Conservation (phyloP, 1,140 invertebrate species). For the Drosophila quadrilineata region DNA sequence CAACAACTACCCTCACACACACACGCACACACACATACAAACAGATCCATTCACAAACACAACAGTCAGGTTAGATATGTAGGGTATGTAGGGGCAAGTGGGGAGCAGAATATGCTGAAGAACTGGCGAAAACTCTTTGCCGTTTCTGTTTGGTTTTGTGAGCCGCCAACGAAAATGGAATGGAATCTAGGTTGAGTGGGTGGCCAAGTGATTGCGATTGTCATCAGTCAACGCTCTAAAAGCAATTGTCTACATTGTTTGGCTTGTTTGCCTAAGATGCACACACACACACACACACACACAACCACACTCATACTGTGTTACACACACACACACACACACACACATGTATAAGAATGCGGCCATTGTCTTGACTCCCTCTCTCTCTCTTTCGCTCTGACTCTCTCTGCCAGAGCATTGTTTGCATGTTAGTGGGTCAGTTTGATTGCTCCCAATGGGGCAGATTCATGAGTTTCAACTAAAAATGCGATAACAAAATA, state of each 20-base stretch:
- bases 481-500: background rate
- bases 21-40: no score
- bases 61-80: background rate
- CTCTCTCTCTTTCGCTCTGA: no score
- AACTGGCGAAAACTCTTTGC: constrained; percentile 24
- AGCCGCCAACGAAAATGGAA: constrained; percentile 40
- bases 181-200: constrained; percentile 74
- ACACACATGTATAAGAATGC: constrained; percentile 13
- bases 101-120: background rate
- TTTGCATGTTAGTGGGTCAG: constrained; percentile 75
- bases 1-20: background rate
- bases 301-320: constrained; percentile 1
- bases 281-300: constrained; percentile 42
- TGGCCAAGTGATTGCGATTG: constrained; percentile 77
- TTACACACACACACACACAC: background rate
- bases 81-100: background rate
- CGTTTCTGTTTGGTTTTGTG: constrained; percentile 58
- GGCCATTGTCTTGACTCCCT: constrained; percentile 60
- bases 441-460: constrained; percentile 29
- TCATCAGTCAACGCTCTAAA: constrained; percentile 79
- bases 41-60: background rate
- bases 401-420: constrained; percentile 62
- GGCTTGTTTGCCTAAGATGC: constrained; percentile 76
- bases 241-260: constrained; percentile 80
- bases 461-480: constrained; percentile 4